These are phyloP conservation scores for Endomychus coccineus DNA, from an alignment of 2,888 invertebrate genomes.

Conservation along the genomic window DNA sequence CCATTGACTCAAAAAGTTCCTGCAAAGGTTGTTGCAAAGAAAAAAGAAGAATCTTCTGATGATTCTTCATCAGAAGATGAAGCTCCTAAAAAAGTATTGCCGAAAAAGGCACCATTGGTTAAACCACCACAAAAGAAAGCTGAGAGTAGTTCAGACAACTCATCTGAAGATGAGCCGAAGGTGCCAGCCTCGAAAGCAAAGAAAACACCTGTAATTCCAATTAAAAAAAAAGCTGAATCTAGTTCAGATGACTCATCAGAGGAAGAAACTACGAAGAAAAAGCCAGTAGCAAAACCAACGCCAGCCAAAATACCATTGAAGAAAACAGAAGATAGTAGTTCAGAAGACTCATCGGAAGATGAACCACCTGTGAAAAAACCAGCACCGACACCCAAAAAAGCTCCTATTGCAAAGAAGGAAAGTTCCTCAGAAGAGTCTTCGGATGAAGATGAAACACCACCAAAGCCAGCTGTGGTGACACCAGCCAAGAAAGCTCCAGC, in stretches of 20 bases:
- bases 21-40: neutral
- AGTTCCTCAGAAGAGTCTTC: constrained; percentile 27
- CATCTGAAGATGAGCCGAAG: constrained; percentile 24
- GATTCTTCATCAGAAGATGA: constrained; percentile 26
- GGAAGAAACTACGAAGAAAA: constrained; percentile 27
- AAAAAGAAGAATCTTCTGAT: constrained; percentile 27
- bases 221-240: constrained; percentile 18
- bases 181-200: constrained; percentile 14
- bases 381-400: constrained; percentile 13
- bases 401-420: constrained; percentile 22
- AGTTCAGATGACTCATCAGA: constrained; percentile 25
- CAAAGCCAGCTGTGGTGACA: constrained; percentile 18
- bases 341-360: constrained; percentile 30
- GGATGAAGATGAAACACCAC: constrained; percentile 20
- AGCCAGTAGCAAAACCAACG: constrained; percentile 23
- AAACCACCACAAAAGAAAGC: constrained; percentile 15
- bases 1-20: no score
- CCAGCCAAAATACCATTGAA: constrained; percentile 10
- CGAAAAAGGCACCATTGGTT: constrained; percentile 19
- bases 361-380: constrained; percentile 31
- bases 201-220: constrained; percentile 5
- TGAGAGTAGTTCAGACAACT: constrained; percentile 25
- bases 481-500: constrained; percentile 9
- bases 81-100: constrained; percentile 15
- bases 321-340: constrained; percentile 17